A percentile compares a stretch with the other conserved stretches of the same genome.
Evolutionary conservation across 2,113 vertebrate genomes (phyloP).

Genomic region (Phylloscopus whistleri): DNA sequence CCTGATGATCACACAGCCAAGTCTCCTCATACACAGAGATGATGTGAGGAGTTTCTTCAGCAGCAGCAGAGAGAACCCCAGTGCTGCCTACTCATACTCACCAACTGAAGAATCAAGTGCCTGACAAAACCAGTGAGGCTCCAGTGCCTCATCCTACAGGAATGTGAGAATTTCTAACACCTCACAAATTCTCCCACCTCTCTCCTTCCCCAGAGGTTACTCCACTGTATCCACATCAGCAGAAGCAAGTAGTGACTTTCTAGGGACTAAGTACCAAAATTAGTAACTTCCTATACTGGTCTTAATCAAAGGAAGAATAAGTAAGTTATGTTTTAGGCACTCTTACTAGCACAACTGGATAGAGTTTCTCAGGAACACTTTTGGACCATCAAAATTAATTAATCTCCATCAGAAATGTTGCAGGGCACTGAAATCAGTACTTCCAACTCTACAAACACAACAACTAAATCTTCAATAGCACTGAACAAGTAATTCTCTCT

Average conservation of each 20-base stretch:
- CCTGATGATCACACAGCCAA: background rate
- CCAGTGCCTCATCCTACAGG: background rate
- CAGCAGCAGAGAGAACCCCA: background rate
- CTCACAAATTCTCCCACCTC: background rate
- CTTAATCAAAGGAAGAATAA: background rate
- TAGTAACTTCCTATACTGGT: background rate
- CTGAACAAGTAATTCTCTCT: background rate
- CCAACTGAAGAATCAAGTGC: background rate
- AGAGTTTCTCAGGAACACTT: background rate
- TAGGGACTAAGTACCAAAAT: background rate
- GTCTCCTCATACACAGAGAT: background rate
- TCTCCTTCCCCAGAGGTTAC: background rate
- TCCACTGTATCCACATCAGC: background rate
- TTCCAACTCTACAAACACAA: background rate
- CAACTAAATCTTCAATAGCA: background rate
- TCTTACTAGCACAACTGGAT: background rate
- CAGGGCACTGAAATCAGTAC: fast-evolving
- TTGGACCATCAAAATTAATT: background rate
- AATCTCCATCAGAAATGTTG: background rate
- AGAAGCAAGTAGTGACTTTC: background rate
- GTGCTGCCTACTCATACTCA: background rate
- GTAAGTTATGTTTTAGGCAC: background rate
- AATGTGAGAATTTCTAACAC: background rate
- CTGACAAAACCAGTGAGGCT: background rate
- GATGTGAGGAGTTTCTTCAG: background rate